These are phyloP conservation scores for Trichogramma pretiosum DNA, from an alignment of 1,140 invertebrate genomes.

Conservation along the genomic window DNA sequence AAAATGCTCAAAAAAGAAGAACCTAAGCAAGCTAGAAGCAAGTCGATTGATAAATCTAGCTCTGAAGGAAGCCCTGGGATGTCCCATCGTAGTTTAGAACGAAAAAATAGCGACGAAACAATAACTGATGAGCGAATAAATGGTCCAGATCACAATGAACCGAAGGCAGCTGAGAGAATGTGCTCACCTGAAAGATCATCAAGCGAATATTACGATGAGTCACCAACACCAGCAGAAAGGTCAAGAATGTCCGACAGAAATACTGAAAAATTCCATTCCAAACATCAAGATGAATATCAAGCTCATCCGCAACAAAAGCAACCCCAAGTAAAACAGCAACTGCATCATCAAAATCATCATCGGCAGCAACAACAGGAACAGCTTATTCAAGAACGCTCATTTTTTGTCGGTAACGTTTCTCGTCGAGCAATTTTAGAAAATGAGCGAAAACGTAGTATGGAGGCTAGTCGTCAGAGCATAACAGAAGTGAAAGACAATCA, in stretches of 20 bases:
- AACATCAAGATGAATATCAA: slow-evolving; percentile 42
- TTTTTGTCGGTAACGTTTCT: slow-evolving; percentile 42
- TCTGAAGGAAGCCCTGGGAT: slow-evolving; percentile 39
- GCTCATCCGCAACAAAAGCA: slow-evolving; percentile 23
- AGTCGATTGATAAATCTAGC: slow-evolving; percentile 39
- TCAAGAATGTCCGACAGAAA: slow-evolving; percentile 47
- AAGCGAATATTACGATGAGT: slow-evolving; percentile 36
- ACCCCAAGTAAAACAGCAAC: slow-evolving; percentile 39
- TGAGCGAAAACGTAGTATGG: slow-evolving; percentile 50
- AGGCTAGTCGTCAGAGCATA: slow-evolving; percentile 40
- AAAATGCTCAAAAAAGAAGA: slow-evolving; percentile 50
- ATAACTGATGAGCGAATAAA: slow-evolving; percentile 34
- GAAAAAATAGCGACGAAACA: slow-evolving; percentile 36
- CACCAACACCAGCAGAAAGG: slow-evolving; percentile 37
- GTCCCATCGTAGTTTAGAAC: slow-evolving; percentile 34
- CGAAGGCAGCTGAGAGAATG: slow-evolving; percentile 40
- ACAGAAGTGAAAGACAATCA: slow-evolving; percentile 40
- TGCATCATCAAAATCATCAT: slow-evolving; percentile 29
- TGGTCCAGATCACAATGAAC: slow-evolving; percentile 27
- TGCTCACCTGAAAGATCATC: slow-evolving; percentile 33
- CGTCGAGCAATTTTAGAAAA: slow-evolving; percentile 47
- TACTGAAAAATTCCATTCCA: too few relatives aligned
- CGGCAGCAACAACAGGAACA: slow-evolving; percentile 38
- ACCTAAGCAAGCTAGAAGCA: slow-evolving; percentile 41
- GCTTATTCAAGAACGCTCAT: slow-evolving; percentile 42